Evolutionary conservation across 2,797 vertebrate genomes (phyloP).

Genomic region (Melanitta fusca): DNA sequence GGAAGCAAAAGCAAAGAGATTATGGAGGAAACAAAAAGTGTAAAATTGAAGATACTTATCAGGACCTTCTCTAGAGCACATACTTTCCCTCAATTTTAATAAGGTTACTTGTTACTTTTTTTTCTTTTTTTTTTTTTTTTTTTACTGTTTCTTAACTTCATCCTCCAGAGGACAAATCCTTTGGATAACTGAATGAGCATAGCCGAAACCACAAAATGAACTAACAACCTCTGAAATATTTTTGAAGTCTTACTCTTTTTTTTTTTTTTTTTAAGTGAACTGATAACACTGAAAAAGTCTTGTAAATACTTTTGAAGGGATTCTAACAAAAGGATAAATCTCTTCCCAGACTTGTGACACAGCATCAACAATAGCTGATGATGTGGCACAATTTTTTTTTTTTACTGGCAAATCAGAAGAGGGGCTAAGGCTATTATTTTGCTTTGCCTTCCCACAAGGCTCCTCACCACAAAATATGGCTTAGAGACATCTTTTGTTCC

Average conservation of each 20-base stretch:
- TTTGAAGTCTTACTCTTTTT: not conserved
- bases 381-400: slow-evolving; percentile 48
- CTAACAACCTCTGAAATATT: not conserved
- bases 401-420: slow-evolving; percentile 37
- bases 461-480: slow-evolving; percentile 64
- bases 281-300: not conserved
- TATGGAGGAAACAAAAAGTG: not conserved
- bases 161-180: not conserved
- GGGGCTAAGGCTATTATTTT: slow-evolving; percentile 47
- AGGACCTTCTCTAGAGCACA: not conserved
- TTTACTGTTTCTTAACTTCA: not conserved
- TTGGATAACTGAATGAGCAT: not conserved
- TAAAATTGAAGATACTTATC: not conserved
- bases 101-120: not conserved
- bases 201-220: not conserved
- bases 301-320: not conserved
- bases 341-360: not conserved
- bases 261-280: not conserved
- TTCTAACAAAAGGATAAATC: not conserved
- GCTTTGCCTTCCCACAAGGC: slow-evolving; percentile 55
- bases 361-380: slow-evolving; percentile 35
- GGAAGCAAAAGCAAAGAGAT: not conserved
- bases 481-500: slow-evolving; percentile 33
- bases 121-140: not conserved
- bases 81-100: not conserved